Conservation (phyloP, 2,797 vertebrate genomes). For the Sebastes itinus region DNA sequence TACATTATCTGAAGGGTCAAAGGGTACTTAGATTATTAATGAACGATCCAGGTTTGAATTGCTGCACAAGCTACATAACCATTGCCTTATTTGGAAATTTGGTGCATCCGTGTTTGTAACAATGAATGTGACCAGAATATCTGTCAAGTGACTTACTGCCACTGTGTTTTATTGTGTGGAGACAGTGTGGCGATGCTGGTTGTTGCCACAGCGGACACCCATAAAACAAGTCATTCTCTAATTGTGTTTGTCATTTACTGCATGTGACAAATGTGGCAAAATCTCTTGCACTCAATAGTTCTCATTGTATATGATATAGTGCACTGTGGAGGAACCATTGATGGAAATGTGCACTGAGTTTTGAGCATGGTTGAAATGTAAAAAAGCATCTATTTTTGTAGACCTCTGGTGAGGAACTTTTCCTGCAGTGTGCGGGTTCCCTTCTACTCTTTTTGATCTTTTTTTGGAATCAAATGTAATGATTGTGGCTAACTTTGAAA, state of each 20-base stretch:
- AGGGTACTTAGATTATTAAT: not conserved
- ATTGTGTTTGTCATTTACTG: slow-evolving; percentile 49
- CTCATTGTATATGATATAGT: not conserved
- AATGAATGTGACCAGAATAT: slow-evolving; percentile 40
- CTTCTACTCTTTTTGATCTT: slow-evolving; percentile 71
- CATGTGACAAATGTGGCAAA: slow-evolving; percentile 32
- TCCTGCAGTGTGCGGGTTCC: slow-evolving; percentile 61
- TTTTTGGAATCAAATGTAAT: slow-evolving; percentile 79
- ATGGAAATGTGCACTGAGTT: slow-evolving; percentile 31
- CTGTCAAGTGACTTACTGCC: slow-evolving; percentile 38
- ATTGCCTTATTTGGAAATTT: slow-evolving; percentile 22
- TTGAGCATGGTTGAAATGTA: slow-evolving; percentile 38
- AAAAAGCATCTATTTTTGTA: slow-evolving; percentile 57
- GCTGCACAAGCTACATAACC: not conserved
- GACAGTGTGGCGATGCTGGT: slow-evolving; percentile 58
- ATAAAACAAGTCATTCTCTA: slow-evolving; percentile 63
- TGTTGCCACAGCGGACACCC: slow-evolving; percentile 52
- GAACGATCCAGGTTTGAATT: not conserved
- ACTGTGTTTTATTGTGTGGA: slow-evolving; percentile 57
- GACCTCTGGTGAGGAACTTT: slow-evolving; percentile 60
- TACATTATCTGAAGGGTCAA: not conserved
- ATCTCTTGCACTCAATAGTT: not conserved
- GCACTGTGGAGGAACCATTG: slow-evolving; percentile 1
- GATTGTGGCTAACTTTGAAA: slow-evolving; percentile 78
- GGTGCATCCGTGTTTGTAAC: slow-evolving; percentile 31